Conservation (phyloP, 2,888 invertebrate genomes). For the Machimus rusticus region DNA sequence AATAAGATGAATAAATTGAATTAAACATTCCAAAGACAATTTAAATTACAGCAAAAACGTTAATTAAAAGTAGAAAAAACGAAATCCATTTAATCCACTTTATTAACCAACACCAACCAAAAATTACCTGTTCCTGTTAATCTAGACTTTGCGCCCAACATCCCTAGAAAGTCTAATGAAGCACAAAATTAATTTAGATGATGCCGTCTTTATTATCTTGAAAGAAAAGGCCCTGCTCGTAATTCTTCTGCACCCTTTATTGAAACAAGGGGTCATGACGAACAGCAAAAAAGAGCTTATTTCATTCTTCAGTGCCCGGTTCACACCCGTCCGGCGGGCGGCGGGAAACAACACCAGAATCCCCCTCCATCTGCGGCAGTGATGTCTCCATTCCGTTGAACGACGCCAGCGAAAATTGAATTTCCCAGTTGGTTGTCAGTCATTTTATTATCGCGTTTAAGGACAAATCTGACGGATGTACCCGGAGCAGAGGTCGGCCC, state of each 20-base stretch:
- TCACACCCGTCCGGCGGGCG: neutral
- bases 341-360: neutral
- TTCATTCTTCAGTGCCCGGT: neutral
- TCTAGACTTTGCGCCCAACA: constrained; percentile 15
- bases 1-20: neutral
- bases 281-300: neutral
- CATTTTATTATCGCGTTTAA: constrained; percentile 50
- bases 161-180: constrained; percentile 40
- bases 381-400: constrained; percentile 43
- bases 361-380: neutral
- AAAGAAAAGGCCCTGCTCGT: constrained; percentile 30
- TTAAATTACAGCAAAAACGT: constrained; percentile 41
- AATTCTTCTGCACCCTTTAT: constrained; percentile 24
- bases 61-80: constrained; percentile 42
- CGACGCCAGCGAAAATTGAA: constrained; percentile 47
- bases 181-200: constrained; percentile 45
- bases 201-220: constrained; percentile 37
- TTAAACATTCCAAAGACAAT: constrained; percentile 14
- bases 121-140: constrained; percentile 47
- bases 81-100: constrained; percentile 31
- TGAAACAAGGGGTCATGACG: neutral
- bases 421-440: constrained; percentile 50
- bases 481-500: neutral
- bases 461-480: constrained; percentile 48
- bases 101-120: constrained; percentile 42